These are phyloP conservation scores for Trypoxylon attenuatum DNA, from an alignment of 2,888 invertebrate genomes.

Conservation along the genomic window DNA sequence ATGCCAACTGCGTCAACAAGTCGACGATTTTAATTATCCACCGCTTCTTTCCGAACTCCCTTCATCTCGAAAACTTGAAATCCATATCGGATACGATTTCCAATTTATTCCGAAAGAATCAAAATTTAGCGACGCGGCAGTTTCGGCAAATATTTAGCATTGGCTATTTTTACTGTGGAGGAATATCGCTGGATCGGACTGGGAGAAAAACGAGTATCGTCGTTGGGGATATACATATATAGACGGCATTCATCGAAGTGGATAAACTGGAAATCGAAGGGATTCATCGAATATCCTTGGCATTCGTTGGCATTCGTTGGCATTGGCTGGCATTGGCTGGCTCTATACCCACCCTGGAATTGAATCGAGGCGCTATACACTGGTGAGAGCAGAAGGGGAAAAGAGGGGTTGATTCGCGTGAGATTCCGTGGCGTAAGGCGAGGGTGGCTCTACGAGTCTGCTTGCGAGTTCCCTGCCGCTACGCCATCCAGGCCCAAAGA, in stretches of 20 bases:
- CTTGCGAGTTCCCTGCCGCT: constrained; percentile 20
- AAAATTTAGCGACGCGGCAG: too few species aligned
- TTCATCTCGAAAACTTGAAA: too few species aligned
- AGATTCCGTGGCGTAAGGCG: not conserved
- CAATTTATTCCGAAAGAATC: too few species aligned
- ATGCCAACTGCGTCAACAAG: too few species aligned
- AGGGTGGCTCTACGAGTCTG: constrained; percentile 3
- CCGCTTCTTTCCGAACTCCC: too few species aligned
- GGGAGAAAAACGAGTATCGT: constrained; percentile 1
- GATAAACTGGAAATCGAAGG: constrained; percentile 49
- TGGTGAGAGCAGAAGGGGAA: not conserved
- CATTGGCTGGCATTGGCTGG: too few species aligned
- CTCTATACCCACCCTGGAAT: too few species aligned
- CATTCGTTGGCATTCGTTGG: too few species aligned
- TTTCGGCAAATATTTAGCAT: too few species aligned
- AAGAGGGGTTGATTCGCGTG: constrained; percentile 17
- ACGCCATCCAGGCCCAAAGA: constrained; percentile 22
- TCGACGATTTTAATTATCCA: too few species aligned
- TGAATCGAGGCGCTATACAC: constrained; percentile 24
- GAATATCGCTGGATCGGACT: constrained; percentile 5
- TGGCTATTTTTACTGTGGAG: too few species aligned
- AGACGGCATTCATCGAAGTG: constrained; percentile 16
- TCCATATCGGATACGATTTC: too few species aligned
- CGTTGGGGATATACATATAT: not conserved
- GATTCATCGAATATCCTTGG: constrained; percentile 46